These are phyloP conservation scores for Leuciscus waleckii DNA, from an alignment of 2,797 vertebrate species.

Conservation along the genomic window DNA sequence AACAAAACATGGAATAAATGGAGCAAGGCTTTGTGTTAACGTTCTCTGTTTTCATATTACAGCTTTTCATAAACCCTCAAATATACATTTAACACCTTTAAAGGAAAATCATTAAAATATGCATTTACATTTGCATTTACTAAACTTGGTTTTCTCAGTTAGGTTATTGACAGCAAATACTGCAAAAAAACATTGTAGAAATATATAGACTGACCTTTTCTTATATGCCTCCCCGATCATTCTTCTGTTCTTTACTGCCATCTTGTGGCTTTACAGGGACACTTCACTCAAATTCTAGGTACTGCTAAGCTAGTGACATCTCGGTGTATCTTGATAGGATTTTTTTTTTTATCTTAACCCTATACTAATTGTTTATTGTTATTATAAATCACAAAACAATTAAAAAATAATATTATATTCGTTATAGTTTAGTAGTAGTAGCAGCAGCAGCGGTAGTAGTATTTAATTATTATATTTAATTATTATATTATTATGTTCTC, in stretches of 20 bases:
- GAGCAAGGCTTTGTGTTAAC: slow-evolving; percentile 28
- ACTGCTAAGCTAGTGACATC: neutral
- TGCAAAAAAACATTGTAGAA: neutral
- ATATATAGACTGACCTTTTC: neutral
- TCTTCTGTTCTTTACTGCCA: slow-evolving; percentile 49
- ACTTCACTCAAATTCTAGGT: neutral
- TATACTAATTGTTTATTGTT: neutral
- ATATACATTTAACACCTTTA: slow-evolving; percentile 1
- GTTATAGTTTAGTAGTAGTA: neutral
- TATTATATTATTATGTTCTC: neutral
- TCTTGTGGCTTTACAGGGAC: slow-evolving; percentile 42
- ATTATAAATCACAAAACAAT: neutral
- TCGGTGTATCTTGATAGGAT: neutral
- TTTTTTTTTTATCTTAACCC: neutral
- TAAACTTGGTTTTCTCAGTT: neutral
- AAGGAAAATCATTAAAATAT: neutral
- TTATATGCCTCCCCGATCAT: neutral
- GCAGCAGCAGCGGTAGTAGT: neutral
- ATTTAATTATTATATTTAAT: too few relatives aligned
- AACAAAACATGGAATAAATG: slow-evolving; percentile 36
- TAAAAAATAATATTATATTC: neutral
- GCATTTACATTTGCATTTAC: slow-evolving; percentile 11
- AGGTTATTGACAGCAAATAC: too few relatives aligned
- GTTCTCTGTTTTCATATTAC: slow-evolving; percentile 30
- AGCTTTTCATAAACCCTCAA: slow-evolving; percentile 22